Evolutionary conservation across 2,113 vertebrate genomes (phyloP), one percentile per base, ranked within the genome.

Genomic region (Gnathonemus longibarbis): DNA sequence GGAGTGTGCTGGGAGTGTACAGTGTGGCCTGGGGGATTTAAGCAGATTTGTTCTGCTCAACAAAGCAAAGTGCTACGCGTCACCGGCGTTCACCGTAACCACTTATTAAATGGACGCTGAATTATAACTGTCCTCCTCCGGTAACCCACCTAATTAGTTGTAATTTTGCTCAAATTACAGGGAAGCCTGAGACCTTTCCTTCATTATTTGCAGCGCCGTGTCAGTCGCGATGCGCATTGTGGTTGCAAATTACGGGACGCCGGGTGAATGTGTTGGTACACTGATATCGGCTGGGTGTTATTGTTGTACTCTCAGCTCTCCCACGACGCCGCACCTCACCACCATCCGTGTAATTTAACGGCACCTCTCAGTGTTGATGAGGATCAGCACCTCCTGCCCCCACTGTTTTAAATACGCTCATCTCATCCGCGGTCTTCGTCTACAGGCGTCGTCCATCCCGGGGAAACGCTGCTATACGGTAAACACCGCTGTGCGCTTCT

Each of bases 111-210:
- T 83, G 77, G 35, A 83, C 77, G 19, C 39, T 21, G 77, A 83
- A 83, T 83, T 83, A 83, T 45, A 45, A 45, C 39, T 45, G 35
- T 83, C 39, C 39, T 83, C 35, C 77, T 42, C 42, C 7, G 15
- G 31, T 83, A 83, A 83, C 77, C 77, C 42, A 39, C 77, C 77
- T 83, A 83, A 83, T 83, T 83, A 42, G 77, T 83, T 83, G 31
- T 45, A 83, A 83, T 83, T 83, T 45, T 42, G n/a, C 19, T 45
- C 42, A 45, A 83, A 83, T 83, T 83, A 83, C 77, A 83, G 77
- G 42, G 42, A 83, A 83, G 35, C 77, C 77, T 21, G 15, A 83
- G 35, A 45, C 77, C 42, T 45, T 83, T 39, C 77, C 19, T 83
- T 45, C 42, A 45, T 83, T 45, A 45, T 83, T 24, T 21, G 15